Conservation (phyloP, 2,888 invertebrate genomes). For the Anagyrus pseudococci region DNA sequence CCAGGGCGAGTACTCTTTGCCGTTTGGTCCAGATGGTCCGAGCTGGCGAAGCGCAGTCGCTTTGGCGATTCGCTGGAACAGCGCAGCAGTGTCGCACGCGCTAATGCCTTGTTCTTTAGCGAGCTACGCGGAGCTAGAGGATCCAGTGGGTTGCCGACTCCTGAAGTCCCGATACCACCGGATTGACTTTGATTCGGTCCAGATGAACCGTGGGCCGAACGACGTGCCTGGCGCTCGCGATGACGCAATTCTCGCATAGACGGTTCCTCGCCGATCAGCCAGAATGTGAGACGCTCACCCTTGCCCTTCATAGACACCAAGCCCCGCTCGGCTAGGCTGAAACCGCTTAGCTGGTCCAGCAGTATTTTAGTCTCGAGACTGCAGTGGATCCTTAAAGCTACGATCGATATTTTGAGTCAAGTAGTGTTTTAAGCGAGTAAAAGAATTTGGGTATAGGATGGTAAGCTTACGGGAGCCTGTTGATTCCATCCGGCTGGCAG, state of each 20-base stretch:
- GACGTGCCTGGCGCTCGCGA: conserved; percentile 64
- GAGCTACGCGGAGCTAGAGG: conserved; percentile 65
- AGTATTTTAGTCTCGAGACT: conserved; percentile 75
- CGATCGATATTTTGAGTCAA: not conserved
- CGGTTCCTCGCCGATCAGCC: conserved; percentile 80
- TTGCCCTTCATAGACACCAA: conserved; percentile 84
- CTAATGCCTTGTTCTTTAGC: conserved; percentile 72
- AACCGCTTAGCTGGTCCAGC: conserved; percentile 77
- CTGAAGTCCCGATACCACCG: conserved; percentile 65
- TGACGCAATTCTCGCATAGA: conserved; percentile 67
- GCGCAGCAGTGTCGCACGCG: conserved; percentile 29
- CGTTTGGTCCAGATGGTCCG: conserved; percentile 70
- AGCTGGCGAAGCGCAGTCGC: conserved; percentile 79
- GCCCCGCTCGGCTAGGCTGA: conserved; percentile 78
- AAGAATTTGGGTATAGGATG: not conserved
- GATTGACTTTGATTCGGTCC: conserved; percentile 74
- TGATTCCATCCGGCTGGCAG: conserved; percentile 87
- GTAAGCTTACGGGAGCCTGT: conserved; percentile 75
- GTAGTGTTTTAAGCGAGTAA: not conserved
- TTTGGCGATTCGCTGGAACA: conserved; percentile 79
- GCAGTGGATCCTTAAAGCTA: conserved; percentile 84
- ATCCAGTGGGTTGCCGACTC: conserved; percentile 68
- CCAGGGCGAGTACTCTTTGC: conserved; percentile 2
- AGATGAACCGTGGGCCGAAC: conserved; percentile 39
- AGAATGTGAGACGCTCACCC: conserved; percentile 82